Base-by-base conservation (phyloP, 2,113 vertebrate genomes). In the Kryptolebias marmoratus region DNA sequence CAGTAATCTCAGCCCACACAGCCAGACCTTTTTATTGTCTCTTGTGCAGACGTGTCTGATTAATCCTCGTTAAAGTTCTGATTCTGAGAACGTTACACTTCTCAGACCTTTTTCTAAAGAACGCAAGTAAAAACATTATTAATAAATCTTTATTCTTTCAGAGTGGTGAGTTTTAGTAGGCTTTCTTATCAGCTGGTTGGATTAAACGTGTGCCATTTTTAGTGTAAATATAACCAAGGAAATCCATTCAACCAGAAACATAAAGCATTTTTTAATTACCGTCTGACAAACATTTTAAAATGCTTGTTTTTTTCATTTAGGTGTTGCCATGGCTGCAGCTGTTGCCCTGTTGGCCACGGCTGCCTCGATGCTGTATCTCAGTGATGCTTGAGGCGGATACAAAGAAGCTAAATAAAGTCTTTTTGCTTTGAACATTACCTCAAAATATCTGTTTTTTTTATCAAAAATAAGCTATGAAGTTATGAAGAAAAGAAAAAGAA, bases 291-390 rank as follows among this genome's bases (percentile, higher is more conserved):
- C 3, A 5, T 16, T 12, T 30, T 27, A 15, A 49, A 69, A 58
- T 7, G 9, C 71, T 49, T 67, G 6, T 7, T 45, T 1, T 27
- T 70, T 42, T 87, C 57, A 5, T 68, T 22, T 70, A 94, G 93
- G 93, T 81, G 83, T 89, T 70, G 92, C 74, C 59, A 71, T 92
- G 79, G 91, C 91, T 16, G 61, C 87, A 3, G 89, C 68, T 28
- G 79, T 87, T 2, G 90, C 89, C 53, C 64, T 93, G 1, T 88
- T 94, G 4, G 93, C 93, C 55, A 73, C 88, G 11, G 92, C 87
- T 27, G 89, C 80, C 18, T 93, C 93, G 0, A 81, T 93, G 60
- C 77, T 94, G 5, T 93, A 94, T 77, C 84, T 94, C 22, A 89
- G 7, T 61, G 88, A 93, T 11, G 73, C 64, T 1, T 80, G 31